Evolutionary conservation across 1,140 invertebrate species (phyloP), one percentile per base, ranked within the genome.

Genomic region (Cepaea nemoralis): DNA sequence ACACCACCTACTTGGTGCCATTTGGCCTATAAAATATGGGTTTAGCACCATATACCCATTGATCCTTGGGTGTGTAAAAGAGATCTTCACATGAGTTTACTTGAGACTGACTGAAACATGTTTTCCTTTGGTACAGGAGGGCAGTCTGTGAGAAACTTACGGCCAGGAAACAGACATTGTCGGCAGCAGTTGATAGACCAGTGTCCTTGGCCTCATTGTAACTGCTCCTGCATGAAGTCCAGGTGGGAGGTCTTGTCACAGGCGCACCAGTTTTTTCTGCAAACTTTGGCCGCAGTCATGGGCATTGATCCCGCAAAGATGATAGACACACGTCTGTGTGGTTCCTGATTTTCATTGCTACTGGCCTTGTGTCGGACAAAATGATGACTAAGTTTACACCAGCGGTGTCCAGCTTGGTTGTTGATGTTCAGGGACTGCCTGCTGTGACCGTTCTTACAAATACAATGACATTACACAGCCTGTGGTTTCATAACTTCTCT

Each of bases 141-240:
- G 33, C 27, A 16, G 16, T 31, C 10, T 31, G n/a, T 33, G 31
- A 69, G 75, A 59, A 70, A 77, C 39, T 67, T 76, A 50, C 37
- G 48, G n/a, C 10, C 48, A 33, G n/a, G 0, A 55, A 69, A 37
- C 63, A 69, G 63, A 63, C 50, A 31, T 37, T 92, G 91, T 83
- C 85, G 84, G 3, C 87, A 95, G 78, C 93, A 95, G 71, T 91
- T 96, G 71, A 93, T 97, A 24, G 96, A 98, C 88, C 93, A 94
- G 37, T 98, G 96, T 91, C 94, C 95, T 78, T 97, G 96, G 96
- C 96, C 96, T n/a, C 96, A 98, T 87, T 98, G 96, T 88, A 98
- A 97, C 90, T 94, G 95, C 79, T 96, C 95, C 1, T 98, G 96
- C 92, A 96, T 96, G 1, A 94, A 95, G 84, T 92, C 77, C 50